These are phyloP conservation scores for Drosophila acutilabella DNA, from an alignment of 2,888 invertebrate genomes.

Conservation along the genomic window DNA sequence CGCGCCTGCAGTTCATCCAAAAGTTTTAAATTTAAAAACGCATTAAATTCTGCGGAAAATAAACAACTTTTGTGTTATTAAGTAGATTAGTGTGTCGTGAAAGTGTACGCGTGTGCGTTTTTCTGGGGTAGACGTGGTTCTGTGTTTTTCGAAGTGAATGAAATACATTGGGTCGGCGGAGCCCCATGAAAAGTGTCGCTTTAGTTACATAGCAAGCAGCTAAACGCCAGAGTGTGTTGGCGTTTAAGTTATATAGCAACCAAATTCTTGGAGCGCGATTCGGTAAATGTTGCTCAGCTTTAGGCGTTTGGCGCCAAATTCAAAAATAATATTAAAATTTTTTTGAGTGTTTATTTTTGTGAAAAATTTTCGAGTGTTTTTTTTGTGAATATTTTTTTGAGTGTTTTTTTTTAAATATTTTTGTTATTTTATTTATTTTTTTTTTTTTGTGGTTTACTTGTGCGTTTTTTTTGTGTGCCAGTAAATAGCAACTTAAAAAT, in stretches of 20 bases:
- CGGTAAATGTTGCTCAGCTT: background rate
- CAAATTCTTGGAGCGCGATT: background rate
- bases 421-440: too few species aligned
- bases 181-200: background rate
- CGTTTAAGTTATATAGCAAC: background rate
- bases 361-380: too few species aligned
- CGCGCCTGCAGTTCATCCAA: background rate
- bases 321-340: background rate
- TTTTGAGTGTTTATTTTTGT: background rate
- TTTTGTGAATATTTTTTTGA: background rate
- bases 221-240: background rate
- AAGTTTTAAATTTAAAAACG: background rate
- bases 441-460: too few species aligned
- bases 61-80: background rate
- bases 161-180: background rate
- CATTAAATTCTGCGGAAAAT: background rate
- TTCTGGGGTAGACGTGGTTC: background rate
- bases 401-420: too few species aligned
- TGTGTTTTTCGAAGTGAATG: background rate
- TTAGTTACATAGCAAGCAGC: slow-evolving; percentile 27
- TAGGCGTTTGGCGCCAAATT: slow-evolving; percentile 3
- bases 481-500: too few species aligned
- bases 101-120: background rate
- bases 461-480: too few species aligned
- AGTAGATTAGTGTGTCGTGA: background rate